These are phyloP conservation scores for Platerodrilus igneus DNA, from an alignment of 2,888 invertebrate genomes.

Conservation along the genomic window DNA sequence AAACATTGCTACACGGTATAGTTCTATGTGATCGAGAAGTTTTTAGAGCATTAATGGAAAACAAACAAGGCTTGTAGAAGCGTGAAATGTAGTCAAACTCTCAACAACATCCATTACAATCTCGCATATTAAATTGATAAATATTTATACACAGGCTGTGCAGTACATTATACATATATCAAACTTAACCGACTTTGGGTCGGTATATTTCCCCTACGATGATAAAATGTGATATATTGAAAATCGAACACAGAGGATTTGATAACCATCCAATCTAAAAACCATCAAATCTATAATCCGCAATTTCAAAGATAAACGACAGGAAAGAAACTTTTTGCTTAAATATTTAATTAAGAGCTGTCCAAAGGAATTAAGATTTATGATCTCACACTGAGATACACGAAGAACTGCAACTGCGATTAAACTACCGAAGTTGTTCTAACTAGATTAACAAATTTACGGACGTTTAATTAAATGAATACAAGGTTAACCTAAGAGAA, in stretches of 20 bases:
- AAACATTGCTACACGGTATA: too few relatives aligned
- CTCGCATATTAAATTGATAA: constrained; percentile 11
- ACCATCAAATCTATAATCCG: constrained; percentile 9
- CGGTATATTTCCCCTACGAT: not conserved
- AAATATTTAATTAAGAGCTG: too few relatives aligned
- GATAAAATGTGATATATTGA: constrained; percentile 8
- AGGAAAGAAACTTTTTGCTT: too few relatives aligned
- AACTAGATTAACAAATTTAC: constrained; percentile 7
- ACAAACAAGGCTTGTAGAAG: too few relatives aligned
- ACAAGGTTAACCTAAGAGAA: constrained; percentile 4
- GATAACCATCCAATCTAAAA: constrained; percentile 9
- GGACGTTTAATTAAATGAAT: constrained; percentile 11
- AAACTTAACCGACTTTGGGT: constrained; percentile 5
- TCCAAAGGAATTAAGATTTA: too few relatives aligned
- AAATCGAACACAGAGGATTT: constrained; percentile 7
- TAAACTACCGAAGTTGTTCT: too few relatives aligned
- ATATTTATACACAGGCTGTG: constrained; percentile 5
- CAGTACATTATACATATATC: constrained; percentile 3
- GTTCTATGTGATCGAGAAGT: too few relatives aligned
- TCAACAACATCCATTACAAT: constrained; percentile 14
- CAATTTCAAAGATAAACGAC: constrained; percentile 2
- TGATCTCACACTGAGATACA: too few relatives aligned
- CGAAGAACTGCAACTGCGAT: too few relatives aligned
- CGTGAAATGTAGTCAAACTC: too few relatives aligned
- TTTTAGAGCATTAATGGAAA: too few relatives aligned